Base-by-base conservation (phyloP, 30 jellyfish, hydroid and myxozoan species). In the Hydractinia symbiolongicarpus region DNA sequence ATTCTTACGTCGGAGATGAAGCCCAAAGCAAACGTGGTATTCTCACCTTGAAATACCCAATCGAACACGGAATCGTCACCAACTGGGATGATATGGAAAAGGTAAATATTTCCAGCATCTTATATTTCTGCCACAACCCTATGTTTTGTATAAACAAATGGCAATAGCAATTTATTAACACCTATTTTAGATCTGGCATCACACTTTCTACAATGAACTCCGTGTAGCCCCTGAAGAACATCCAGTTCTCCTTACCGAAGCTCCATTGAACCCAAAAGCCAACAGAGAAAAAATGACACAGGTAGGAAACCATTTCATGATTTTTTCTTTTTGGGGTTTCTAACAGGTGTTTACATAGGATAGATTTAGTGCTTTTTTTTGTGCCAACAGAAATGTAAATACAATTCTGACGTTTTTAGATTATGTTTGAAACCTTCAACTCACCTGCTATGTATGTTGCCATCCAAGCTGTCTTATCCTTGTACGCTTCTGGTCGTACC, bases 181-280 rank as follows among this genome's bases (percentile, higher is more conserved):
- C 44, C 44, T 30, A 50, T 53, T 10, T 5, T 64, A 90, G 97
- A 93, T 93, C 94, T 93, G 99, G 99, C 99, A 93, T 93, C 99
- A 93, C 87, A 93, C 99, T 78, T 93, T 93, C 95, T 92, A 92
- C 95, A 92, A 92, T 55, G 98, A 93, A 84, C 91, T 93, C 50
- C 96, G 99, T 44, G 99, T 93, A 76, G 99, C 99, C 66, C 99
- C 99, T 70, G 99, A 93, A 67, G 99, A 93, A 66, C 99, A 93
- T 64, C 99, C 99, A 20, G 99, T 93, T 57, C 89, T 93, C 51
- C 95, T 93, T 68, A 93, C 99, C 13, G 99, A 93, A 84, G 99
- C 99, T 79, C 99, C 99, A 55, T 79, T 93, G 88, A 93, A 93
- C 53, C 99, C 99, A 10, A 93, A 93, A 72, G 99, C 99, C 21